Percentiles rank a stretch among this genome's conserved stretches.
Conservation (phyloP, 2,113 vertebrate genomes). For the Turdus rufiventris region DNA sequence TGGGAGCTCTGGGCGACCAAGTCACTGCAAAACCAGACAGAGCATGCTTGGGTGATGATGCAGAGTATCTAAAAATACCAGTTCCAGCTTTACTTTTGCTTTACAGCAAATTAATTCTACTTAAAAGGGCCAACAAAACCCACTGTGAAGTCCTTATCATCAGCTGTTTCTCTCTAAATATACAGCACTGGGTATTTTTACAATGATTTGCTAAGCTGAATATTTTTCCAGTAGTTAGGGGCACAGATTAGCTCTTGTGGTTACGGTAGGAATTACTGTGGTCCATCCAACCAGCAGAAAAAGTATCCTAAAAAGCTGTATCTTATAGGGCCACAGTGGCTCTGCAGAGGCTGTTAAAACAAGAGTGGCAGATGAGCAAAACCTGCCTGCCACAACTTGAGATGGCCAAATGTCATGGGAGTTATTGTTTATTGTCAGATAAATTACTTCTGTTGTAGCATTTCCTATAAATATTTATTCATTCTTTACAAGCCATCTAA, state of each 20-base stretch:
- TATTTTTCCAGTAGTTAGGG: not conserved
- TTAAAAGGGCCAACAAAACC: not conserved
- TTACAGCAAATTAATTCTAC: not conserved
- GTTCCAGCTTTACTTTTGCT: not conserved
- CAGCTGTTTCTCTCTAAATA: not conserved
- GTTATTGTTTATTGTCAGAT: not conserved
- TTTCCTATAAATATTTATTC: constrained; percentile 27
- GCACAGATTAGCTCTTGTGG: not conserved
- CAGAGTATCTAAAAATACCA: not conserved
- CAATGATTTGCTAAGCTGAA: not conserved
- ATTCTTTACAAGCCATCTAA: not conserved
- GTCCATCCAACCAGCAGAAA: not conserved
- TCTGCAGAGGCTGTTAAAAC: not conserved
- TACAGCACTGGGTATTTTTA: not conserved
- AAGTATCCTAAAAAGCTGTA: not conserved
- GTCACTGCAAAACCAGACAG: not conserved
- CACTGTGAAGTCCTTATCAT: not conserved
- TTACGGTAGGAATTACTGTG: not conserved
- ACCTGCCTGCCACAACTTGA: not conserved
- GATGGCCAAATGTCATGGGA: not conserved
- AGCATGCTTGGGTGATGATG: not conserved
- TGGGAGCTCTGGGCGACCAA: not conserved
- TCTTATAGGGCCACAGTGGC: not conserved
- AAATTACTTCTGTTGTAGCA: not conserved
- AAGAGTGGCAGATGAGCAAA: not conserved